Conservation (phyloP, 2,888 invertebrate genomes). For the Hyalella azteca region DNA sequence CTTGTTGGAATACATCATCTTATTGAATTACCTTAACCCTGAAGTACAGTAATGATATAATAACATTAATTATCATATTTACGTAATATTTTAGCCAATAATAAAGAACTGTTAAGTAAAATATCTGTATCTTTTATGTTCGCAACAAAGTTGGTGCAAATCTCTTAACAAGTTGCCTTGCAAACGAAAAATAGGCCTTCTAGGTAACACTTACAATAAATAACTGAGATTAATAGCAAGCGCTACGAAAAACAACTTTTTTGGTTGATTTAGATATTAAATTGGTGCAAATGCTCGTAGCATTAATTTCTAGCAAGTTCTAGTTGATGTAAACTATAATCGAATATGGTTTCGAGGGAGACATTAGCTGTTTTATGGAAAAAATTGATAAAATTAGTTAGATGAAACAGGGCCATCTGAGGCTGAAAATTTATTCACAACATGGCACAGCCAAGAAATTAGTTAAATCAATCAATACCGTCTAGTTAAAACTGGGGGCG, state of each 20-base stretch:
- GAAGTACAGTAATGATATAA: constrained; percentile 28
- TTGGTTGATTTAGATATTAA: too few species aligned
- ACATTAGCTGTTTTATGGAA: too few species aligned
- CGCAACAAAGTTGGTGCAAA: neutral
- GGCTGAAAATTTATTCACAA: too few species aligned
- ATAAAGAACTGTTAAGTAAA: neutral
- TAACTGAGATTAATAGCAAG: neutral
- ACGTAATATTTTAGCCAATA: neutral
- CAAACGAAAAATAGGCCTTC: neutral
- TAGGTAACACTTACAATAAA: neutral
- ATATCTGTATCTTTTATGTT: neutral
- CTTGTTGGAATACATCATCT: constrained; percentile 1
- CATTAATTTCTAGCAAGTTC: too few species aligned
- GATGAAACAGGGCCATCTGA: too few species aligned
- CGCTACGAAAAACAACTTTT: neutral
- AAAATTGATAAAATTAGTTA: too few species aligned
- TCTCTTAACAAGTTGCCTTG: neutral
- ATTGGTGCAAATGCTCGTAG: too few species aligned
- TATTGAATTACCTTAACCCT: constrained; percentile 3
- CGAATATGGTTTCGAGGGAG: too few species aligned
- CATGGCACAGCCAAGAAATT: too few species aligned
- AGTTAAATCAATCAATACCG: too few species aligned
- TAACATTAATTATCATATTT: neutral
- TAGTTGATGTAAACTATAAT: too few species aligned
- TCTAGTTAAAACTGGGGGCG: too few species aligned